A percentile compares a stretch with the other conserved stretches of the same genome.
phyloP scores from a whole-genome alignment of 2,888 invertebrate species.

The Pammene aurita region DNA sequence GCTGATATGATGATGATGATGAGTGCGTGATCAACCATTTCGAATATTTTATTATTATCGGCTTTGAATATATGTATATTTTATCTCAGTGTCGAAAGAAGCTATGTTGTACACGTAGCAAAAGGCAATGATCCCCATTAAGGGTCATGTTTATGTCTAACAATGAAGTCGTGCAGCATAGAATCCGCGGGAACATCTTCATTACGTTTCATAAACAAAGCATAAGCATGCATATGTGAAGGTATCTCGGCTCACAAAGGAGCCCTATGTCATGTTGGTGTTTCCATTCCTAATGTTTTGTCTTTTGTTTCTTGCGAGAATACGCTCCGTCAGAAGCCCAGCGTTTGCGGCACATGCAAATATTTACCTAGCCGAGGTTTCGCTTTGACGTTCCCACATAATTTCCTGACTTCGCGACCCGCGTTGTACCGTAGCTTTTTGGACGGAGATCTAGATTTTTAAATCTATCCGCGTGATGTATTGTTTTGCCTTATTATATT shows the following conservation, averaged over 20 bases:
- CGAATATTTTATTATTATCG: no score
- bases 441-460: conserved; percentile 18
- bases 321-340: conserved; percentile 65
- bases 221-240: conserved; percentile 24
- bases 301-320: conserved; percentile 71
- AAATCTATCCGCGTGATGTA: conserved; percentile 11
- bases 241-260: conserved; percentile 29
- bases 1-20: no score
- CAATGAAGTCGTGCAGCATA: conserved; percentile 22
- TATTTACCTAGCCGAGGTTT: conserved; percentile 68
- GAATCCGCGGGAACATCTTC: conserved; percentile 32
- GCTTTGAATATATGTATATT: no score
- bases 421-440: conserved; percentile 27
- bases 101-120: not conserved
- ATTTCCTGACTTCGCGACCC: conserved; percentile 60
- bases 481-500: conserved; percentile 4
- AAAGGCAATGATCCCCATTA: conserved; percentile 12
- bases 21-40: no score
- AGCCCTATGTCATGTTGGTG: conserved; percentile 45
- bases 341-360: conserved; percentile 68
- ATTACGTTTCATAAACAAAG: conserved; percentile 40
- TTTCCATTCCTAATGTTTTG: conserved; percentile 67
- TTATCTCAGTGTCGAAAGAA: not conserved
- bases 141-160: not conserved
- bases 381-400: conserved; percentile 63